phyloP scores from a whole-genome alignment of 2,797 vertebrate species.

The Champsocephalus gunnari region DNA sequence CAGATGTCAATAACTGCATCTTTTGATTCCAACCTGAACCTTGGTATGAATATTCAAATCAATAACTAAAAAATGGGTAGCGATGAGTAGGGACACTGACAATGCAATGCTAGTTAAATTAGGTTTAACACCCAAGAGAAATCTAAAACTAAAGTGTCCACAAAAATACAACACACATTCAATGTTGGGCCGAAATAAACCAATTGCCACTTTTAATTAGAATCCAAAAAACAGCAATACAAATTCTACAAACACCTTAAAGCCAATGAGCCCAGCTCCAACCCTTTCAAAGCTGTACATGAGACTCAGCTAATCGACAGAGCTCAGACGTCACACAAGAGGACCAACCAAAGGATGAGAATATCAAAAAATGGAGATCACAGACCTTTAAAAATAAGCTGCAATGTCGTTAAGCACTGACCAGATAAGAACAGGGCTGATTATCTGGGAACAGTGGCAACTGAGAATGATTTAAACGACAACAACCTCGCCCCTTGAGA shows the following conservation, averaged over 20 bases:
- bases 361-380: neutral
- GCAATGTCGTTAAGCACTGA: neutral
- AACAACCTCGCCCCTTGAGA: constrained; percentile 3
- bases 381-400: neutral
- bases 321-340: neutral
- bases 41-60: neutral
- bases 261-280: constrained; percentile 13
- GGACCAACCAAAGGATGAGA: neutral
- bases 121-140: neutral
- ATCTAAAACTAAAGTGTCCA: neutral
- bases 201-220: constrained; percentile 18
- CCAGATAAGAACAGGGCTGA: neutral
- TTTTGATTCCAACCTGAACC: neutral
- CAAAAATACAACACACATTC: constrained; percentile 7
- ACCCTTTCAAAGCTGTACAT: neutral
- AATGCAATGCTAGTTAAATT: neutral
- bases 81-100: neutral
- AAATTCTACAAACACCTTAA: constrained; percentile 12
- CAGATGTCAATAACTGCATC: too few species aligned
- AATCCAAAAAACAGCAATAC: constrained; percentile 11
- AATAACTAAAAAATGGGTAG: neutral
- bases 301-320: constrained; percentile 2
- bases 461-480: constrained; percentile 13
- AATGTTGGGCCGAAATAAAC: neutral
- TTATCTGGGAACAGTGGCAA: neutral